A percentile compares a stretch with the other conserved stretches of the same genome.
These are phyloP conservation scores for Lacanobia oleracea DNA, from an alignment of 2,888 invertebrate genomes.

Conservation along the genomic window DNA sequence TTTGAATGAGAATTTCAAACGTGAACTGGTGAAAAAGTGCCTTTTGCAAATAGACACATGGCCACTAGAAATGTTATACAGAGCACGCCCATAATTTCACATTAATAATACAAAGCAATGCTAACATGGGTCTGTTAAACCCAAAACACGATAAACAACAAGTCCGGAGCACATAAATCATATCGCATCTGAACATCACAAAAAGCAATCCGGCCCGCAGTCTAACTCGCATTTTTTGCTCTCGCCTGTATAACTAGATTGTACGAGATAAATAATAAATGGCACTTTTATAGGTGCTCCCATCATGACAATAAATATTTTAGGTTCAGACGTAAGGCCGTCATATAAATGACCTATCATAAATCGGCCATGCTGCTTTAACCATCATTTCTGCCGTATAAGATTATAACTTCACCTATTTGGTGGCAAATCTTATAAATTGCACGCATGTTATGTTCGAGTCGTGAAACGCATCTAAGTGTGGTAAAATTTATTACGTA, in stretches of 20 bases:
- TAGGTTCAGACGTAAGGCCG: slow-evolving; percentile 47
- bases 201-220: slow-evolving; percentile 51
- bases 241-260: slow-evolving; percentile 49
- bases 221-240: slow-evolving; percentile 53
- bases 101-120: slow-evolving; percentile 34
- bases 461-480: slow-evolving; percentile 53
- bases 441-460: slow-evolving; percentile 40
- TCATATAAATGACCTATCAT: slow-evolving; percentile 49
- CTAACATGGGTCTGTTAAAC: slow-evolving; percentile 21
- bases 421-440: slow-evolving; percentile 57
- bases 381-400: slow-evolving; percentile 46
- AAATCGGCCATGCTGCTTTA: slow-evolving; percentile 45
- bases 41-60: slow-evolving; percentile 1
- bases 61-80: not conserved
- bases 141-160: slow-evolving; percentile 53
- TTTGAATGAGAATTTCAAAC: slow-evolving; percentile 11
- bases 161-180: slow-evolving; percentile 50
- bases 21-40: not conserved
- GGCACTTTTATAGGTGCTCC: slow-evolving; percentile 57
- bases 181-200: slow-evolving; percentile 54
- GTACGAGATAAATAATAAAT: slow-evolving; percentile 63
- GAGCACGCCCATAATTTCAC: slow-evolving; percentile 15
- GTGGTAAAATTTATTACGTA: slow-evolving; percentile 60
- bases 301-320: slow-evolving; percentile 65
- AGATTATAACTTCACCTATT: slow-evolving; percentile 50